A percentile compares a stretch with the other conserved stretches of the same genome.
These are phyloP conservation scores for Ammodytes dubius DNA, from an alignment of 2,113 vertebrate species.

Conservation along the genomic window DNA sequence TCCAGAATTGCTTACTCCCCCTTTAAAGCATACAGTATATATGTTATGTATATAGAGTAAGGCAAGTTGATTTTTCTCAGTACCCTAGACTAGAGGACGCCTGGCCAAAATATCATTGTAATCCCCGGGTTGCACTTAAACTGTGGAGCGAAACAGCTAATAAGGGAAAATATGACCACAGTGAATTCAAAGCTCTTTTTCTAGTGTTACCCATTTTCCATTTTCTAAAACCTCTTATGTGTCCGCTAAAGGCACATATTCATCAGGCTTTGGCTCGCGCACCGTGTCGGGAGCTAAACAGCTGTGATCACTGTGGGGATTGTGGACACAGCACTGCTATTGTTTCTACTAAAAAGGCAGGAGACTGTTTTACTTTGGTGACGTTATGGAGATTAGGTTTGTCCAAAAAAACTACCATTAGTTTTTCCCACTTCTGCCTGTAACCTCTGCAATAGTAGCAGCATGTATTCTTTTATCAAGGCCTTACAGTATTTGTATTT, in stretches of 20 bases:
- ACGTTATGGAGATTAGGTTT: conserved; percentile 34
- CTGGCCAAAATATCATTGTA: not conserved
- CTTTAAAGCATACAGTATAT: not conserved
- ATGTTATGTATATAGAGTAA: not conserved
- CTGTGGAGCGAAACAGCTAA: conserved; percentile 7
- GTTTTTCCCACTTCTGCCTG: not conserved
- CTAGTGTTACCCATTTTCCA: not conserved
- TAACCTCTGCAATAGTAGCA: not conserved
- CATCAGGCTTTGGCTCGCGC: conserved; percentile 9
- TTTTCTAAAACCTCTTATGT: conserved; percentile 20
- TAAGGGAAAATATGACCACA: conserved; percentile 4
- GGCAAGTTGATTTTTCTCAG: not conserved
- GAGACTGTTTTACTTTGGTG: conserved; percentile 23
- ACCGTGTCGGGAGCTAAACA: conserved; percentile 30
- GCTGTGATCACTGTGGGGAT: conserved; percentile 13
- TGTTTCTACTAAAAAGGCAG: conserved; percentile 29
- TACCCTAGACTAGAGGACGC: not conserved
- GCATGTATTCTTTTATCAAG: not conserved
- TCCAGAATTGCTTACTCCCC: too few species aligned
- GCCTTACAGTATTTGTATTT: not conserved
- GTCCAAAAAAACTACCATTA: conserved; percentile 5
- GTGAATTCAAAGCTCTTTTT: not conserved
- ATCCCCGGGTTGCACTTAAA: not conserved
- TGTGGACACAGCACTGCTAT: conserved; percentile 24
- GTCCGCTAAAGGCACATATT: conserved; percentile 47